Evolutionary conservation across 2,888 invertebrate genomes (phyloP).

Genomic region (Zaprionus bogoriensis): DNA sequence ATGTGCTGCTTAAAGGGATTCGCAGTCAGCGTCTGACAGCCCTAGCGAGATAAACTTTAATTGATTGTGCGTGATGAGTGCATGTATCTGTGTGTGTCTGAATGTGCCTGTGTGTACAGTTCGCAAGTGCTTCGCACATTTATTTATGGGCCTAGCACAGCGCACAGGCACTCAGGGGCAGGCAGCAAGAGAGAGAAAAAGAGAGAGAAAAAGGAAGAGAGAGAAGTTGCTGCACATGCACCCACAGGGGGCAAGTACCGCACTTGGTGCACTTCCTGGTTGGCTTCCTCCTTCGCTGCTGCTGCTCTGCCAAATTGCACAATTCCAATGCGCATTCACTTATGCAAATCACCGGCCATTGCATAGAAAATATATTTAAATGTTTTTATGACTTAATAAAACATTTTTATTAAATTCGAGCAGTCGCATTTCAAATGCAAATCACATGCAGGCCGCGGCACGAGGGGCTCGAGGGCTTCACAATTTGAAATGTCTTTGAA

Average conservation of each 20-base stretch:
- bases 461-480: slow-evolving; percentile 40
- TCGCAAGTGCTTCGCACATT: slow-evolving; percentile 32
- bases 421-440: slow-evolving; percentile 70
- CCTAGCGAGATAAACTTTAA: slow-evolving; percentile 63
- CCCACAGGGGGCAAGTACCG: slow-evolving; percentile 43
- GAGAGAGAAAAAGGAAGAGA: neutral
- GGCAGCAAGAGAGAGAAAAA: slow-evolving; percentile 15
- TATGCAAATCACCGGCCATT: slow-evolving; percentile 57
- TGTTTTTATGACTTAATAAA: slow-evolving; percentile 75
- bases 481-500: slow-evolving; percentile 77
- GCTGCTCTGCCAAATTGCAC: slow-evolving; percentile 57
- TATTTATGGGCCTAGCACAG: slow-evolving; percentile 48
- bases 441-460: slow-evolving; percentile 62
- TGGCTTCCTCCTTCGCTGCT: slow-evolving; percentile 2
- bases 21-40: slow-evolving; percentile 39
- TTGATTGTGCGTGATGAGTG: slow-evolving; percentile 66
- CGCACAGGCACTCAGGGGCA: too few relatives aligned
- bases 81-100: slow-evolving; percentile 12
- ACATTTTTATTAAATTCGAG: slow-evolving; percentile 77
- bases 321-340: slow-evolving; percentile 73
- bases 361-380: slow-evolving; percentile 50
- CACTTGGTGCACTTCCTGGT: slow-evolving; percentile 64
- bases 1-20: slow-evolving; percentile 37
- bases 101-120: slow-evolving; percentile 9
- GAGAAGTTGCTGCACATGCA: neutral